Evolutionary conservation across 1,140 invertebrate species (phyloP).

Genomic region (Sweltsa coloradensis): DNA sequence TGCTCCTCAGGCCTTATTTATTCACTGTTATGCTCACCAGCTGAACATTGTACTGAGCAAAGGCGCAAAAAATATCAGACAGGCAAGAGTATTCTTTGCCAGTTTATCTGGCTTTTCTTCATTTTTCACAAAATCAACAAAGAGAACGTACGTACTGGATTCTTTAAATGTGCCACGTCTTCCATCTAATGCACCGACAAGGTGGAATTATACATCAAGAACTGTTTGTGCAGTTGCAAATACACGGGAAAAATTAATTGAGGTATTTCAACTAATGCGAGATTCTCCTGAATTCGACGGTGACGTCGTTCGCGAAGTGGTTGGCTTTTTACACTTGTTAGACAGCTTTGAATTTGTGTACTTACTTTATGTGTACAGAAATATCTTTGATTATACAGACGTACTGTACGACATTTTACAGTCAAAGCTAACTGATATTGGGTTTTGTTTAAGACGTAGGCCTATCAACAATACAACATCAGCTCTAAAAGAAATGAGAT

Average conservation of each 20-base stretch:
- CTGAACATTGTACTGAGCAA: conserved; percentile 12
- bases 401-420: conserved; percentile 10
- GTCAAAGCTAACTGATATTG: neutral
- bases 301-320: neutral
- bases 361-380: conserved; percentile 3
- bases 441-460: neutral
- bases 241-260: neutral
- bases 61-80: neutral
- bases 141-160: conserved; percentile 4
- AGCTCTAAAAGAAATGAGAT: neutral
- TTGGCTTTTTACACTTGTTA: neutral
- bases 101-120: conserved; percentile 8
- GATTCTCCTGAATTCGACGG: neutral
- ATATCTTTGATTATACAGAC: conserved; percentile 10
- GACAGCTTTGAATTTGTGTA: conserved; percentile 5
- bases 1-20: conserved; percentile 8
- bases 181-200: neutral
- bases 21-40: conserved; percentile 10
- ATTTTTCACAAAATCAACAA: conserved; percentile 13
- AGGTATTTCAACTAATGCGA: neutral
- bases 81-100: conserved; percentile 9
- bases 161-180: neutral
- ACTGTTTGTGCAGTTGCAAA: neutral
- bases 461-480: neutral
- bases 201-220: neutral